Evolutionary conservation across 1,140 invertebrate genomes (phyloP), one percentile per base, ranked within the genome.

Genomic region (Gerris buenoi): DNA sequence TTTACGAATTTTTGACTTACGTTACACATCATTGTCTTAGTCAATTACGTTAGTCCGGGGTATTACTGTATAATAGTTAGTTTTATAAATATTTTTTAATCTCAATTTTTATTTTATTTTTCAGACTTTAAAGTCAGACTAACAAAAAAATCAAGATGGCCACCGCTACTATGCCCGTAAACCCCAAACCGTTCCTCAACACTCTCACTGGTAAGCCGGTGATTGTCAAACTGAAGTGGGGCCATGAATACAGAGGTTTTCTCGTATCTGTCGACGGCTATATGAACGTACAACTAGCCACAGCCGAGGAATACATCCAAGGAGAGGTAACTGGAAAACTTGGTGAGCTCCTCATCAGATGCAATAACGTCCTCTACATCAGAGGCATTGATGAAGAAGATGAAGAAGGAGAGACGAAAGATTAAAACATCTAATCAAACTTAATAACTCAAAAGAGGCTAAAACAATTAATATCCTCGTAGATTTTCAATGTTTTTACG

Each of bases 171-270:
- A 92, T 97, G 87, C 96, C 96, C 73, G 90, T 99, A 73, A 99
- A 99, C 79, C 97, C 97, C 2, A 99, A 99, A 84, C 97, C 97
- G 68, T 99, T 98, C 79, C 80, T 99, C 26, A 99, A 99, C 82
- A 89, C 90, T 75, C 82, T 99, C 18, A 98, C 95, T 1, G 97
- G 97, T 26, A 99, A 99, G 81, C 86, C 93, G 57, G 93, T 99
- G 15, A 86, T 98, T 75, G 93, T 98, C 0, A 99, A 99, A 82
- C 81, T 99, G 59, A 99, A 99, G 78, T 99, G 97, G 97, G 97
- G 97, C 28, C 96, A 98, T 78, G 97, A 99, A 80, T 99, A 99
- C 77, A 97, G 97, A 84, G 97, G 97, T 10, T 90, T 93, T 71
- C 78, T 99, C 25, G 95, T 99, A 0, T 97, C 96, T 2, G 92